phyloP scores from a whole-genome alignment of 2,888 invertebrate species.

The Andrena fulva region DNA sequence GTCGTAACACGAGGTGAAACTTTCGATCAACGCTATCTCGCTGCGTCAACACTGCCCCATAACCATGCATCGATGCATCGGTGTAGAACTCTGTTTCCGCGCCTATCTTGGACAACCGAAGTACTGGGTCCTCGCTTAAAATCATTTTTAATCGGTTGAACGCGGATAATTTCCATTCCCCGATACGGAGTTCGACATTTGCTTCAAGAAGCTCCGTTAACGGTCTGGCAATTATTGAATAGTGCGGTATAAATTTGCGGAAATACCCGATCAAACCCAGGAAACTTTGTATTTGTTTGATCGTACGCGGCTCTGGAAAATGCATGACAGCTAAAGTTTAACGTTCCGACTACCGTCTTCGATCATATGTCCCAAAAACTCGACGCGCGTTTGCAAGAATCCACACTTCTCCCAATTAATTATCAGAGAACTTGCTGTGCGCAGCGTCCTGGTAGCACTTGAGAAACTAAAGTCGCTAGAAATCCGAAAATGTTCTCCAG shows the following conservation, averaged over 20 bases:
- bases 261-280: slow-evolving; percentile 56
- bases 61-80: slow-evolving; percentile 33
- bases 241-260: slow-evolving; percentile 45
- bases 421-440: neutral
- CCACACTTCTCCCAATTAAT: slow-evolving; percentile 13
- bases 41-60: slow-evolving; percentile 40
- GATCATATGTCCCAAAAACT: neutral
- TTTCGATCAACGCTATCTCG: slow-evolving; percentile 7
- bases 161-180: slow-evolving; percentile 19
- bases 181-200: slow-evolving; percentile 6
- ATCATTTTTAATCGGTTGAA: slow-evolving; percentile 26
- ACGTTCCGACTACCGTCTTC: slow-evolving; percentile 1
- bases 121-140: slow-evolving; percentile 27
- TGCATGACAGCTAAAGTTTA: slow-evolving; percentile 7
- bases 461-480: no score
- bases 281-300: slow-evolving; percentile 38
- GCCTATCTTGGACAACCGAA: slow-evolving; percentile 27
- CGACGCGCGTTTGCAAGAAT: slow-evolving; percentile 5
- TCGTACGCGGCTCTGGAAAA: slow-evolving; percentile 45
- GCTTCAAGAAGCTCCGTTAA: slow-evolving; percentile 9
- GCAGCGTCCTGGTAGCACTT: no score
- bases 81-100: slow-evolving; percentile 54
- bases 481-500: no score
- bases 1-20: slow-evolving; percentile 47
- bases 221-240: slow-evolving; percentile 29